Evolutionary conservation across 1,140 invertebrate genomes (phyloP).

Genomic region (Caenorhabditis remanei): DNA sequence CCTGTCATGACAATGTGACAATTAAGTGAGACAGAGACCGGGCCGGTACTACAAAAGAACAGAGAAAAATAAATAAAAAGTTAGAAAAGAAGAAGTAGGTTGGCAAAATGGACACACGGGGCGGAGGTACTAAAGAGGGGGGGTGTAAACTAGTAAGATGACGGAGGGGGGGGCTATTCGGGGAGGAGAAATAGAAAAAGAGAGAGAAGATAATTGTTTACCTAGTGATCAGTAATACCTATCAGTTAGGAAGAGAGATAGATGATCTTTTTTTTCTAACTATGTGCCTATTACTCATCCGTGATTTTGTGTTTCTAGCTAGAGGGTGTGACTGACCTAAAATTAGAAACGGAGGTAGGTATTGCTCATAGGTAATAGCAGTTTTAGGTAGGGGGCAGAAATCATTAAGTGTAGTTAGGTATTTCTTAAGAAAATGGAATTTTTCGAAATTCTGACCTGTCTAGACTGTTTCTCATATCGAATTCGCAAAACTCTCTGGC

Average conservation of each 20-base stretch:
- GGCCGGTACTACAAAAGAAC: background rate
- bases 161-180: background rate
- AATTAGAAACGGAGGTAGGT: too few species aligned
- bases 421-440: too few species aligned
- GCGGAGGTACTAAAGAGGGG: background rate
- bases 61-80: background rate
- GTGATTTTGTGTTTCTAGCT: background rate
- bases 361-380: too few species aligned
- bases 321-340: too few species aligned
- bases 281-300: background rate
- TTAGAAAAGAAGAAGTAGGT: background rate
- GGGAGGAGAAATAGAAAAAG: background rate
- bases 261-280: background rate
- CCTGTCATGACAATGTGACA: too few species aligned
- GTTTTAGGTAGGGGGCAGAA: too few species aligned
- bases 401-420: too few species aligned
- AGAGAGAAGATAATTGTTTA: slow-evolving; percentile 16
- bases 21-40: too few species aligned
- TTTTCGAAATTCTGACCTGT: too few species aligned
- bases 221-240: slow-evolving; percentile 27
- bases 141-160: slow-evolving; percentile 1
- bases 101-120: slow-evolving; percentile 1
- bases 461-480: too few species aligned
- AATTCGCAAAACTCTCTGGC: too few species aligned
- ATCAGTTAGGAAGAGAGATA: background rate